These are phyloP conservation scores for Heliocidaris erythrogramma DNA, from an alignment of 35 echinoderm and acorn worm genomes.

Conservation along the genomic window DNA sequence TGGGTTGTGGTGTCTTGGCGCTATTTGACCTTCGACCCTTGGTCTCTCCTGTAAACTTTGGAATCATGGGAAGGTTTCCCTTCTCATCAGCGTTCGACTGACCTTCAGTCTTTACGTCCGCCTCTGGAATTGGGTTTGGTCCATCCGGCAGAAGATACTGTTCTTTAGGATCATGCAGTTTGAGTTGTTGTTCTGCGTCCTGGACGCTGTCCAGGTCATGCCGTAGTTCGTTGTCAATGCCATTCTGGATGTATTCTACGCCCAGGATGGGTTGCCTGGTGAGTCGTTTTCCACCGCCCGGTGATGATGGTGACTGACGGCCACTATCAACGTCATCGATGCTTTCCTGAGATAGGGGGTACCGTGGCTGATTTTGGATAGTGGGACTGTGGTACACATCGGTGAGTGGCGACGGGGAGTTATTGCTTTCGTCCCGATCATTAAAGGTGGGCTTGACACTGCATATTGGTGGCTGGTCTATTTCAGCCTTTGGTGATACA, in stretches of 20 bases:
- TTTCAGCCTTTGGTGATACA: neutral
- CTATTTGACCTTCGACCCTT: slow-evolving; percentile 26
- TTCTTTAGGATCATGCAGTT: neutral
- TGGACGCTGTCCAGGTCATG: neutral
- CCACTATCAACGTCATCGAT: neutral
- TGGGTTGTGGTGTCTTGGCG: slow-evolving; percentile 76
- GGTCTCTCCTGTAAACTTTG: neutral
- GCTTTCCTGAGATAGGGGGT: neutral
- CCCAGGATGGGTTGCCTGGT: slow-evolving; percentile 64
- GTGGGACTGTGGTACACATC: neutral
- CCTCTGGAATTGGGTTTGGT: neutral
- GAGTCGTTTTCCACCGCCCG: neutral
- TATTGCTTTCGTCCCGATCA: neutral
- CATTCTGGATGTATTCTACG: slow-evolving; percentile 75
- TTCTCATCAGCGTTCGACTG: neutral
- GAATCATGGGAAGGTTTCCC: neutral
- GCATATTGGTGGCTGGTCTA: neutral
- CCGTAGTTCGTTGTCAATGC: slow-evolving; percentile 25
- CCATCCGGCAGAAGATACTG: neutral
- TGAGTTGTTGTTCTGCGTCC: neutral
- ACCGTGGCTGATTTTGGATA: neutral
- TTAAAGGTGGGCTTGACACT: slow-evolving; percentile 30
- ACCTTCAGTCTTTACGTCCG: neutral
- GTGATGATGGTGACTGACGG: neutral
- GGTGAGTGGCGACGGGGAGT: slow-evolving; percentile 5